Percentiles rank a stretch among this genome's conserved stretches.
Conservation (phyloP, 2,888 invertebrate genomes). For the Plebejus argus region DNA sequence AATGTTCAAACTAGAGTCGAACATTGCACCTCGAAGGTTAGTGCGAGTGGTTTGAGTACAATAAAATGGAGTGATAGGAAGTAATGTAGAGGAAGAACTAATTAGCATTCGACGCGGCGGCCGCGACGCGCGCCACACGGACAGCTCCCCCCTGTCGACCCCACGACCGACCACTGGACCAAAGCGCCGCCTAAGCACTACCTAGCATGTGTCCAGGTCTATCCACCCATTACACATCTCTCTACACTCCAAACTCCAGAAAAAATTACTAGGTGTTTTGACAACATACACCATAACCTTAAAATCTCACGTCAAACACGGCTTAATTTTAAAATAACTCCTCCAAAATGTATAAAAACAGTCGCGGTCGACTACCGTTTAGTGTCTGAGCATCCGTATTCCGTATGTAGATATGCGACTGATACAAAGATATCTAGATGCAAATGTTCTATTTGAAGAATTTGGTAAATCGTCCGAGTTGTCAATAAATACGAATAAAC, state of each 20-base stretch:
- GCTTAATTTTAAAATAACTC: constrained; percentile 50
- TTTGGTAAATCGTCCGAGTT: constrained; percentile 68
- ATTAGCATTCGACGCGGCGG: constrained; percentile 72
- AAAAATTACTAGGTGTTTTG: constrained; percentile 54
- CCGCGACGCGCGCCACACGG: constrained; percentile 61
- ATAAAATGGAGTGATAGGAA: constrained; percentile 60
- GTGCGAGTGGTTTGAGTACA: constrained; percentile 43
- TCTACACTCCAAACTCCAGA: constrained; percentile 7
- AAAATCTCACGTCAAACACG: constrained; percentile 72
- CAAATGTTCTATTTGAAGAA: constrained; percentile 80
- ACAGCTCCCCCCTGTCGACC: constrained; percentile 50
- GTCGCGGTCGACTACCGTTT: constrained; percentile 56
- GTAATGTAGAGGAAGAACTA: constrained; percentile 71
- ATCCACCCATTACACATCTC: not conserved
- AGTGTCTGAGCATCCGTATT: constrained; percentile 65
- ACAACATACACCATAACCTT: constrained; percentile 79
- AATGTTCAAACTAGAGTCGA: not conserved
- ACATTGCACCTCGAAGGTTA: not conserved
- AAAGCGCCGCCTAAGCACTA: constrained; percentile 37
- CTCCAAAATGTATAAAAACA: constrained; percentile 54
- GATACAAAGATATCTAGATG: constrained; percentile 79
- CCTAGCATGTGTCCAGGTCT: not conserved
- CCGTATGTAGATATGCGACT: constrained; percentile 75
- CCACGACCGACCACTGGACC: constrained; percentile 41
- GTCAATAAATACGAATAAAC: constrained; percentile 53